Base-by-base conservation (phyloP, 1,140 invertebrate genomes). In the Campoletis sonorensis region DNA sequence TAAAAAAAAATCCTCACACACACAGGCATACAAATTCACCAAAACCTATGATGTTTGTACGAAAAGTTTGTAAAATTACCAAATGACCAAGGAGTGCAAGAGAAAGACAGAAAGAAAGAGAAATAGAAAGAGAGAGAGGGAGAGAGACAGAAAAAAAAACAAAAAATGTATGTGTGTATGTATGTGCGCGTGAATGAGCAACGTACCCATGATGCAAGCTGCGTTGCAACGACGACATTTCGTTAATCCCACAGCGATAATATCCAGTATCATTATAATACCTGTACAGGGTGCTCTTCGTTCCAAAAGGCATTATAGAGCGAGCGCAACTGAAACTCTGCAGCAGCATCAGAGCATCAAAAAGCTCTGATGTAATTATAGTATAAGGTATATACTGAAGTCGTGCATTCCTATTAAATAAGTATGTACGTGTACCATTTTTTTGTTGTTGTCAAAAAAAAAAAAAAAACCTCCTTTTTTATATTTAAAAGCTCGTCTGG, bases 61-160 rank as follows among this genome's bases (percentile, higher is more conserved):
- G 26, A 68, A 73, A 71, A 64, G 72, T 51, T 82, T 21, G n/a
- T 68, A 61, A 78, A 54, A 70, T 33, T 30, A 30, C 16, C 13
- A 33, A n/a, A 15, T 81, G 88, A 88, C 85, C 81, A 83, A 84
- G 80, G 85, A 86, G 87, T 84, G 87, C 79, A 82, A 82, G 87
- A 85, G n/a, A n/a, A n/a, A n/a, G n/a, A n/a, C n/a, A n/a, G n/a
- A n/a, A n/a, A n/a, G n/a, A n/a, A n/a, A n/a, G n/a, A n/a, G n/a
- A n/a, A n/a, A n/a, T n/a, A n/a, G n/a, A n/a, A n/a, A n/a, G n/a
- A n/a, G n/a, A n/a, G n/a, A n/a, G n/a, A n/a, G n/a, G n/a, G n/a
- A n/a, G n/a, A n/a, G n/a, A n/a, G n/a, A n/a, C n/a, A n/a, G n/a
- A n/a, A n/a, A n/a, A n/a, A n/a, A 87, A 84, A 88, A 86, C 84